phyloP scores from a whole-genome alignment of 1,140 invertebrate species.

The Cephus cinctus region DNA sequence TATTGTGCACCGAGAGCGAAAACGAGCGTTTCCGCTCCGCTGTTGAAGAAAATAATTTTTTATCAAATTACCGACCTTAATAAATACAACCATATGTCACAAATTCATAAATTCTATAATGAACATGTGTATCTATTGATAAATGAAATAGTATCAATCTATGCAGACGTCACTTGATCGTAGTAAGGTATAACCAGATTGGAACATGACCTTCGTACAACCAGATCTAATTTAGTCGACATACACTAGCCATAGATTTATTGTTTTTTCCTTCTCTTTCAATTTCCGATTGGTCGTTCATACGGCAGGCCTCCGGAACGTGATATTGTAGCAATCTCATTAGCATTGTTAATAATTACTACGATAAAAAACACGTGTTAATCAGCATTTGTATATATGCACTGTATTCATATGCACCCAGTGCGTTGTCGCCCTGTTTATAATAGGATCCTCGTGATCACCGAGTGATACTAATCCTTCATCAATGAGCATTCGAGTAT shows the following conservation, averaged over 20 bases:
- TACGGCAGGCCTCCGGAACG: constrained; percentile 40
- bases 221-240: too few species aligned
- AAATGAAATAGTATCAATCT: not conserved
- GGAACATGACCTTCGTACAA: too few species aligned
- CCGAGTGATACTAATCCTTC: not conserved
- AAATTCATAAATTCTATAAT: too few species aligned
- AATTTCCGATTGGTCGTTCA: constrained; percentile 28
- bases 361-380: constrained; percentile 12
- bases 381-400: not conserved
- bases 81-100: too few species aligned
- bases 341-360: constrained; percentile 43
- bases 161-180: not conserved
- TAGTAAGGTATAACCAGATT: not conserved
- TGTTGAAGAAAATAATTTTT: too few species aligned
- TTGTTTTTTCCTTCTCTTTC: not conserved
- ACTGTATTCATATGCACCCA: constrained; percentile 5
- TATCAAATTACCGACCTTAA: too few species aligned
- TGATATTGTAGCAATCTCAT: constrained; percentile 47
- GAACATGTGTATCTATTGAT: not conserved
- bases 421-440: constrained; percentile 5
- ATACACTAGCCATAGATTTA: not conserved
- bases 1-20: too few species aligned
- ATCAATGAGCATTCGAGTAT: not conserved
- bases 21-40: too few species aligned
- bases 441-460: not conserved